Conservation (phyloP, 2,797 vertebrate species). For the Tangara arthus region DNA sequence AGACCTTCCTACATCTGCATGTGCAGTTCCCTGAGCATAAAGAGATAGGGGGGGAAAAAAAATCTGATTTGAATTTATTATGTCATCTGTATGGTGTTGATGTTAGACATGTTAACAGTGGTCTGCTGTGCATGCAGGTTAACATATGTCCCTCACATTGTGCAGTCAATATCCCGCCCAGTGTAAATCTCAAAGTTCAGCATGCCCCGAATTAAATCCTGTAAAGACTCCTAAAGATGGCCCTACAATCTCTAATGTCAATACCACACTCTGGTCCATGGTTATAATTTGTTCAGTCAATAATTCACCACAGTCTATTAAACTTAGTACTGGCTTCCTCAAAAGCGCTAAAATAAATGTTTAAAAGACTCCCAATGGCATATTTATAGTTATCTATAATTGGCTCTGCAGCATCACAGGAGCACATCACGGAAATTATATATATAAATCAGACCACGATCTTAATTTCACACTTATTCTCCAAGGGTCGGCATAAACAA, state of each 20-base stretch:
- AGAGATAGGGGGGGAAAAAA: fast-evolving
- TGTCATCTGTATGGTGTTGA: neutral
- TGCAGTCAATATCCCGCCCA: neutral
- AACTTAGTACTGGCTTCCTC: slow-evolving; percentile 4
- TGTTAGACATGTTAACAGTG: neutral
- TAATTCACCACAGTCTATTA: slow-evolving; percentile 40
- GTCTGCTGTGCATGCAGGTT: neutral
- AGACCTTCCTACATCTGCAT: neutral
- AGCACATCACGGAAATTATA: neutral
- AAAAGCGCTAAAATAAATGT: neutral
- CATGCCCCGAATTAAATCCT: neutral
- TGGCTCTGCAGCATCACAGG: slow-evolving; percentile 3
- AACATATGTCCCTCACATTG: neutral
- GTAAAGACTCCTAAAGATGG: slow-evolving; percentile 12
- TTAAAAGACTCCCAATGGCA: neutral
- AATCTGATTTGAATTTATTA: neutral
- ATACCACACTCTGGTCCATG: neutral
- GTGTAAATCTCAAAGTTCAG: slow-evolving; percentile 39
- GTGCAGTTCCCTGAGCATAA: neutral
- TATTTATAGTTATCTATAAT: slow-evolving; percentile 38
- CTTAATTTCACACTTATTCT: slow-evolving; percentile 6
- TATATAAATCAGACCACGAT: neutral
- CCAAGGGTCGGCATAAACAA: neutral
- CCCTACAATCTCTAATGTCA: slow-evolving; percentile 15
- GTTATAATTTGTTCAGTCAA: slow-evolving; percentile 38